Evolutionary conservation across 1,140 invertebrate genomes (phyloP).

Genomic region (Diabrotica undecimpunctata): DNA sequence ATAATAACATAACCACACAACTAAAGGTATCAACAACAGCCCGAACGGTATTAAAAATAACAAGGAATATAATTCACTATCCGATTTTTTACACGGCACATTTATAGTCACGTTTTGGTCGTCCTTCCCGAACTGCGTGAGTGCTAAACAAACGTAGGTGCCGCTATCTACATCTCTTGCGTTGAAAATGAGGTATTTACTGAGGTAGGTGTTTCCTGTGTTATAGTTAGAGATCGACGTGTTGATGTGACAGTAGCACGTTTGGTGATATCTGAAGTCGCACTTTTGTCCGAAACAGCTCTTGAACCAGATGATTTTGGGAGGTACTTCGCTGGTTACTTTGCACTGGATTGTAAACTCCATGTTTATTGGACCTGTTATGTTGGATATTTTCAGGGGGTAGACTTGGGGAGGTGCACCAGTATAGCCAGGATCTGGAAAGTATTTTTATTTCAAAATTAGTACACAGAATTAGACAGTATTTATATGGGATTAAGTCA

Average conservation of each 20-base stretch:
- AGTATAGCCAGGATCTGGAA: conserved; percentile 28
- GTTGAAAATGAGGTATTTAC: conserved; percentile 42
- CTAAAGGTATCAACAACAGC: conserved; percentile 33
- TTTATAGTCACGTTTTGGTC: conserved; percentile 33
- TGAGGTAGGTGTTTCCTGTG: conserved; percentile 35
- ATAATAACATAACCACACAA: conserved; percentile 40
- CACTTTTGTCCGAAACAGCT: conserved; percentile 34
- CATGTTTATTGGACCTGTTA: conserved; percentile 30
- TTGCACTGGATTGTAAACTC: conserved; percentile 42
- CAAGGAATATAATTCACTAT: conserved; percentile 28
- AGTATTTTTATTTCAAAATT: conserved; percentile 6
- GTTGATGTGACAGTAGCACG: conserved; percentile 36
- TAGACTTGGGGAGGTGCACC: conserved; percentile 32
- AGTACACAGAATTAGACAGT: no score
- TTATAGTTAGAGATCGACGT: conserved; percentile 23
- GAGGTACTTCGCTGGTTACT: conserved; percentile 34
- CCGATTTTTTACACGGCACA: conserved; percentile 24
- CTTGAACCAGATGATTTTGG: conserved; percentile 42
- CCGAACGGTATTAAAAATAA: conserved; percentile 39
- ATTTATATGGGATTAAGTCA: no score
- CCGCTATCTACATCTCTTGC: conserved; percentile 36
- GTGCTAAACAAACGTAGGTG: conserved; percentile 40
- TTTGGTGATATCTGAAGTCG: conserved; percentile 32
- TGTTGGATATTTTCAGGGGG: conserved; percentile 32
- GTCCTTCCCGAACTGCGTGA: conserved; percentile 36